Evolutionary conservation across 2,113 vertebrate genomes (phyloP).

Genomic region (Labeo rohita): DNA sequence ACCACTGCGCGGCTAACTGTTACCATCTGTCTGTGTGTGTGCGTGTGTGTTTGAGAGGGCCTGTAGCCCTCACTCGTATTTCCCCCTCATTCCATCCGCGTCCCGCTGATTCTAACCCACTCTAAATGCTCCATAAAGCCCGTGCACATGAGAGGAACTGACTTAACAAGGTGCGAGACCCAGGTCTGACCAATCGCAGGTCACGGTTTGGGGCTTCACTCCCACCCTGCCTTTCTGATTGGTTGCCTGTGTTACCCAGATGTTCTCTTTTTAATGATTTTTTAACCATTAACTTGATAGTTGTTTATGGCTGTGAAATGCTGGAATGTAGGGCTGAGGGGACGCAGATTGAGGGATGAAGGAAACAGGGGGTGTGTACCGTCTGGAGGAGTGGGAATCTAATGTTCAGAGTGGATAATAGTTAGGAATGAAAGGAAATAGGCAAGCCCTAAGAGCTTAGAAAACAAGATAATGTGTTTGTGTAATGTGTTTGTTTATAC

Average conservation of each 20-base stretch:
- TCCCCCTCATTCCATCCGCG: conserved; percentile 56
- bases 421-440: not conserved
- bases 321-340: conserved; percentile 71
- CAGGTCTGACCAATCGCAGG: conserved; percentile 65
- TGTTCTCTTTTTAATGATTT: conserved; percentile 79
- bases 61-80: conserved; percentile 55
- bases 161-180: conserved; percentile 68
- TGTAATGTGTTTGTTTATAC: not conserved
- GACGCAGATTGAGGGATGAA: conserved; percentile 27
- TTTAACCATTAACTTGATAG: conserved; percentile 80
- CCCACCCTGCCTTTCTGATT: conserved; percentile 62
- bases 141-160: conserved; percentile 66
- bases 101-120: conserved; percentile 78
- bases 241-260: conserved; percentile 69
- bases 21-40: conserved; percentile 76
- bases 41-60: conserved; percentile 65
- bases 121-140: conserved; percentile 76
- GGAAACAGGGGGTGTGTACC: conserved; percentile 20
- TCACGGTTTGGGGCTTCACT: conserved; percentile 27
- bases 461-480: not conserved
- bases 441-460: not conserved
- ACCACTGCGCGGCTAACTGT: conserved; percentile 73
- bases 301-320: conserved; percentile 83
- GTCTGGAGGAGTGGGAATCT: not conserved
- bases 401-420: conserved; percentile 2